phyloP scores from a whole-genome alignment of 2,113 vertebrate genomes.

The Lepisosteus osseus region DNA sequence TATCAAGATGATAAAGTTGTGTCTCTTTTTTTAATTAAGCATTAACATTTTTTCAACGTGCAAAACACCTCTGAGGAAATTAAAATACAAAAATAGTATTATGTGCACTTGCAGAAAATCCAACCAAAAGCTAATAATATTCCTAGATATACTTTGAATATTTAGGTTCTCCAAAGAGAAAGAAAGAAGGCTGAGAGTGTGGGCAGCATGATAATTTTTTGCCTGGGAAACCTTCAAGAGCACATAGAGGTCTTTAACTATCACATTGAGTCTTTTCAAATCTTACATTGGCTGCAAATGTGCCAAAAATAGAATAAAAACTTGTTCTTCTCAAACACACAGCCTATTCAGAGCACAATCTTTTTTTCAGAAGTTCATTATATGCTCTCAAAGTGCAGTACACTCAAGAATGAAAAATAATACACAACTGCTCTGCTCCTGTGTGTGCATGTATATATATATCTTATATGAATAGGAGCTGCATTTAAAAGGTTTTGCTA shows the following conservation, averaged over 20 bases:
- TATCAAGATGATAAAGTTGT: no score
- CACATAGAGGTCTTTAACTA: slow-evolving; percentile 49
- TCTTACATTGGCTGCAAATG: slow-evolving; percentile 37
- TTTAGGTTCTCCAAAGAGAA: not conserved
- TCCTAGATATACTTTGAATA: no score
- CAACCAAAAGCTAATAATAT: no score
- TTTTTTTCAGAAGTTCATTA: slow-evolving; percentile 38
- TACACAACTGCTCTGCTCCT: slow-evolving; percentile 27
- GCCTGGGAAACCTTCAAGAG: slow-evolving; percentile 61
- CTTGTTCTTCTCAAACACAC: slow-evolving; percentile 55
- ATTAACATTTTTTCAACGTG: no score
- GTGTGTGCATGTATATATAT: not conserved
- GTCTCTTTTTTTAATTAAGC: no score
- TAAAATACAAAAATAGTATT: no score
- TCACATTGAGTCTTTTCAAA: slow-evolving; percentile 46
- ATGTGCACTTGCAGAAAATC: no score
- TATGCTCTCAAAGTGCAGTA: slow-evolving; percentile 37
- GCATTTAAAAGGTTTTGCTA: no score
- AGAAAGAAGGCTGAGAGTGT: slow-evolving; percentile 43
- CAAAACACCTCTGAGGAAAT: no score
- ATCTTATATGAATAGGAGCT: no score
- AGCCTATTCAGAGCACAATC: slow-evolving; percentile 31
- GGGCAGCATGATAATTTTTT: slow-evolving; percentile 35
- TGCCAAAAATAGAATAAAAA: slow-evolving; percentile 63
- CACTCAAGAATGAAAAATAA: slow-evolving; percentile 53